Base-by-base conservation (phyloP, 2,797 vertebrate species). In the Oryzias dopingdopingensis region DNA sequence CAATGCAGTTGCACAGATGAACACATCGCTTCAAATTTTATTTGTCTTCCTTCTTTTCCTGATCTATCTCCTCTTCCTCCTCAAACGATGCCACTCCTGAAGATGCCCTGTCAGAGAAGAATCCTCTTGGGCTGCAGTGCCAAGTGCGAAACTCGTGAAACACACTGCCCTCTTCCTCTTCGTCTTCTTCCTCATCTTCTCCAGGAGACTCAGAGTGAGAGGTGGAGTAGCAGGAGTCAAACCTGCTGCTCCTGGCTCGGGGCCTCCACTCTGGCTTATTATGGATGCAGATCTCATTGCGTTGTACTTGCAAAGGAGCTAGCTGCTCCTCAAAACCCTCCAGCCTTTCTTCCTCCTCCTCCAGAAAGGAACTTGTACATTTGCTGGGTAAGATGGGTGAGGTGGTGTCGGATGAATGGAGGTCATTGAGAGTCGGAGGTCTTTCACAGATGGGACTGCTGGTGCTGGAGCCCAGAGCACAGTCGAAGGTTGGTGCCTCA, bases 11-110 rank as follows among this genome's bases (percentile, higher is more conserved):
- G 62, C 68, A 72, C 70, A 74, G 69, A 74, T 60, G 70, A 83
- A 77, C 72, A 86, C 69, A 83, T 90, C 86, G 91, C 87, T 86
- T 84, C 75, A 83, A 80, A 68, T 79, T 76, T 62, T 89, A 87
- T 70, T 85, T 89, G 24, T 76, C 83, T n/a, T 91, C 92, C 64
- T 91, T 91, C 17, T 88, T 90, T 18, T 62, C 77, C 14, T 88
- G 93, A 5, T 86, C 87, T 63, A 62, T 78, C 60, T 81, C 85
- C 60, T 94, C 90, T n/a, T 86, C 75, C 48, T 97, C 96, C 0
- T 96, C 95, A 37, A 96, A 93, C 1, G 96, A 97, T 56, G 92
- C 93, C 48, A 95, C 95, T 51, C 95, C 96, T 0, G 96, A 99
- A 46, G 95, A 96, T 24, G 92, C 91, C 47, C 93, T 90, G 5